Percentiles rank a stretch among this genome's conserved stretches.
Conservation (phyloP, 2,797 vertebrate genomes). For the Tympanoctomys barrerae region DNA sequence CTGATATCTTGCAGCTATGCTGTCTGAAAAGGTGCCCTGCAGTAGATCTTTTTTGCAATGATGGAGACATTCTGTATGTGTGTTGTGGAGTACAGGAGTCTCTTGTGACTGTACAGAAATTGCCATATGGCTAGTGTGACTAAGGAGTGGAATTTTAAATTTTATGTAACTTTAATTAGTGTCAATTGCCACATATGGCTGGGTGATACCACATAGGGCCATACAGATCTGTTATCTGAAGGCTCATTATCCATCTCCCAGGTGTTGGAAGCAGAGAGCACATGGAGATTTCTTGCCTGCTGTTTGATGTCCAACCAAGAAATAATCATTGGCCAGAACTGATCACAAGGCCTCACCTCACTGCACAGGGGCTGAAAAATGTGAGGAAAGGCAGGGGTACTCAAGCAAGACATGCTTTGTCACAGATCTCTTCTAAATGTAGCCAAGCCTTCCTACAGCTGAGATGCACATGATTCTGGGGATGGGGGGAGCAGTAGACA, state of each 20-base stretch:
- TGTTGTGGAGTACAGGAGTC: not conserved
- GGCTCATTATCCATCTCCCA: not conserved
- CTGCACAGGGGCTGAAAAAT: not conserved
- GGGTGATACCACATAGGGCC: not conserved
- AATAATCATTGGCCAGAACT: not conserved
- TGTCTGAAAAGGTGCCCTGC: not conserved
- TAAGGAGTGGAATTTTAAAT: conserved; percentile 39
- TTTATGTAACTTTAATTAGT: not conserved
- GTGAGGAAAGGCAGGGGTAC: not conserved
- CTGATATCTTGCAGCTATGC: not conserved
- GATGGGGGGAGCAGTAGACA: too few relatives aligned
- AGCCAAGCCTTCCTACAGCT: not conserved
- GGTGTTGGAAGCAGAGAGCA: not conserved
- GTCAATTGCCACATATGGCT: not conserved
- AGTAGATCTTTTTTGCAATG: not conserved
- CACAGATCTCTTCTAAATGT: not conserved
- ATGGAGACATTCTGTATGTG: not conserved
- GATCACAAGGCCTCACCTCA: not conserved
- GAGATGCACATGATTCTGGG: not conserved
- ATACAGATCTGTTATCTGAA: not conserved
- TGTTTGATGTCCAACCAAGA: not conserved
- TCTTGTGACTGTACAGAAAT: not conserved
- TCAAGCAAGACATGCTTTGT: conserved; percentile 32
- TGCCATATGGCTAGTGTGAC: not conserved
- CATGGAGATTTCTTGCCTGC: not conserved